Percentiles rank a stretch among this genome's conserved stretches.
These are phyloP conservation scores for Chromoteleia sp. DNA, from an alignment of 2,888 invertebrate genomes.

Conservation along the genomic window DNA sequence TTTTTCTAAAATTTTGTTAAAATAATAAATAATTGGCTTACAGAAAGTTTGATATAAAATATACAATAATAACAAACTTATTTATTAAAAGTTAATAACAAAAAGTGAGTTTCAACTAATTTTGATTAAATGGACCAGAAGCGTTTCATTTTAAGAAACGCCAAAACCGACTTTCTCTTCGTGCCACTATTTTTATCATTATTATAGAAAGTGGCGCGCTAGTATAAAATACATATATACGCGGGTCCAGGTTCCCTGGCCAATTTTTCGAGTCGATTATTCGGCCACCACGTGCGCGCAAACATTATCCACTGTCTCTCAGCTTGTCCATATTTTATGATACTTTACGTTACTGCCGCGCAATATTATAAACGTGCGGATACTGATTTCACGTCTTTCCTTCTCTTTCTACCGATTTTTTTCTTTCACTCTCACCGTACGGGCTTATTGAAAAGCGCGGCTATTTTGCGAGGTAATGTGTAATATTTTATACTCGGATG, in stretches of 20 bases:
- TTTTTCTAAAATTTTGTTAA: too few species aligned
- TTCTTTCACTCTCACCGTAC: not conserved
- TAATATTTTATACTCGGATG: constrained; percentile 3
- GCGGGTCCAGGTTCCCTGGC: constrained; percentile 10
- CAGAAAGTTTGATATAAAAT: too few species aligned
- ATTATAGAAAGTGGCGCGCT: constrained; percentile 8
- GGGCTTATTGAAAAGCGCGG: not conserved
- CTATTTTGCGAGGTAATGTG: not conserved
- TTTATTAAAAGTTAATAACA: too few species aligned
- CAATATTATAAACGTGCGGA: constrained; percentile 8
- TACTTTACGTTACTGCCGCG: not conserved
- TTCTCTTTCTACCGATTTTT: not conserved
- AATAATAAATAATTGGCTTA: too few species aligned
- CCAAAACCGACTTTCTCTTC: too few species aligned
- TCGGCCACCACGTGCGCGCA: not conserved
- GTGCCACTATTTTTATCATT: not conserved
- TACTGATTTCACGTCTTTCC: not conserved
- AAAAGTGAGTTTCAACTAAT: too few species aligned
- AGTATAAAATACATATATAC: constrained; percentile 10
- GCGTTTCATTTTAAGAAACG: too few species aligned
- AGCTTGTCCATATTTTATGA: constrained; percentile 17
- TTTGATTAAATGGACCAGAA: too few species aligned
- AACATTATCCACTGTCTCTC: constrained; percentile 19
- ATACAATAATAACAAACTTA: too few species aligned
- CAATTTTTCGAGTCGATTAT: constrained; percentile 16